A percentile compares a stretch with the other conserved stretches of the same genome.
Evolutionary conservation across 2,797 vertebrate species (phyloP).

Genomic region (Pipistrellus nathusii): DNA sequence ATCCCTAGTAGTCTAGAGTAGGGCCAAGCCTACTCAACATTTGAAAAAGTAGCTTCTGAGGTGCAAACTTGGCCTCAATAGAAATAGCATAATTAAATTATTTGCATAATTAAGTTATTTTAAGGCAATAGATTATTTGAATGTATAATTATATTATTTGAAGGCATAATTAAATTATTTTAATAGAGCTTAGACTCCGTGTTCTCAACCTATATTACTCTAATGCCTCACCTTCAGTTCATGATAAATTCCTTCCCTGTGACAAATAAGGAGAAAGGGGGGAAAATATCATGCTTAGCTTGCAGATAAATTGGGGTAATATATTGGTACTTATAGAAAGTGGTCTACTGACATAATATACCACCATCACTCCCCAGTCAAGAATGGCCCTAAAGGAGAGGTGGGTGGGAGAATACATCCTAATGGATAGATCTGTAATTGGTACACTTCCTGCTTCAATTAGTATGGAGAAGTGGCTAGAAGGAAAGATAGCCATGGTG

Average conservation of each 20-base stretch:
- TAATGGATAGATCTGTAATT: background rate
- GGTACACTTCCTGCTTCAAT: background rate
- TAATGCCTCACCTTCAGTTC: background rate
- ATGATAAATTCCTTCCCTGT: background rate
- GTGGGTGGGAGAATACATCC: background rate
- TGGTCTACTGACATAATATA: background rate
- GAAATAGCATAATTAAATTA: background rate
- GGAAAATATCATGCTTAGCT: background rate
- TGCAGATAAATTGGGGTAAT: background rate
- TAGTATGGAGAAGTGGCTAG: background rate
- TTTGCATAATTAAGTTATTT: background rate
- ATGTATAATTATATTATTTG: background rate
- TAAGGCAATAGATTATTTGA: background rate
- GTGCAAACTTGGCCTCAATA: background rate
- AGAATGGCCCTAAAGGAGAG: background rate
- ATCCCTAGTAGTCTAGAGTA: background rate
- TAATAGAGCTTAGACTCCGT: background rate
- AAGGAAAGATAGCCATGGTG: background rate
- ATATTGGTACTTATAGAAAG: background rate
- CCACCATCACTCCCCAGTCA: background rate
- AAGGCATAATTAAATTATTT: background rate
- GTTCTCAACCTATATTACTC: background rate
- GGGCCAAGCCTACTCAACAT: background rate
- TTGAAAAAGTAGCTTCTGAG: conserved; percentile 37
- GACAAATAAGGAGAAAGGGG: background rate